Evolutionary conservation across 2,797 vertebrate genomes (phyloP), one percentile per base, ranked within the genome.

Genomic region (Leptoclinus maculatus): DNA sequence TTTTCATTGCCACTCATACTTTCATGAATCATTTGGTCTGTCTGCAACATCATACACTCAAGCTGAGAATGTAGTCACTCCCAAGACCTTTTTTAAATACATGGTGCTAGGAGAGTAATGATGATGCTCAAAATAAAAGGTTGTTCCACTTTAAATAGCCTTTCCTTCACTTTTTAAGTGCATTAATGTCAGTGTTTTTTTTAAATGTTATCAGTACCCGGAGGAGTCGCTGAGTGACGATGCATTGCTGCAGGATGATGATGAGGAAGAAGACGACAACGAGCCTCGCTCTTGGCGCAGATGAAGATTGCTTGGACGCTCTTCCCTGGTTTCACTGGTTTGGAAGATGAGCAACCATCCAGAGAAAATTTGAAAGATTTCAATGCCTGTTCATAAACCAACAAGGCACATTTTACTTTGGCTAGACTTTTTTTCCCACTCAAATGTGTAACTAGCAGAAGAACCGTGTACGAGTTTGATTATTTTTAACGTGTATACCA

Each of bases 211-310:
- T 49, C 92, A 99, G 98, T 98, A 97, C 93, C 97, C 96, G 71
- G 98, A 99, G 87, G 97, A 98, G 87, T 96, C 97, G 21, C 93
- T 98, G 91, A 96, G 97, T 83, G 98, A 98, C 76, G 97, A 99
- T 74, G 96, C 96, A 0, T 93, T 99, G 90, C 96, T 99, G 92
- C 97, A 98, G 93, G 98, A 99, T 29, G 98, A 99, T 32, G 98
- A 99, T 60, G 98, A 99, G 89, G 98, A 99, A 76, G 98, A 99
- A 41, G 98, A 99, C 0, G 98, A 99, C 91, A 98, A 98, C 43
- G 97, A 99, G 92, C 96, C 98, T 74, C 97, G 98, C 79, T 95
- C 98, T 2, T 99, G 98, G 98, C 96, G 98, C 91, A 98, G 98
- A 99, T 99, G 97, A 99, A 97, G 83, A 87, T 78, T 34, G 27